Percentiles rank a stretch among this genome's conserved stretches.
These are phyloP conservation scores for Sinelater perroti DNA, from an alignment of 2,888 invertebrate species.

Conservation along the genomic window DNA sequence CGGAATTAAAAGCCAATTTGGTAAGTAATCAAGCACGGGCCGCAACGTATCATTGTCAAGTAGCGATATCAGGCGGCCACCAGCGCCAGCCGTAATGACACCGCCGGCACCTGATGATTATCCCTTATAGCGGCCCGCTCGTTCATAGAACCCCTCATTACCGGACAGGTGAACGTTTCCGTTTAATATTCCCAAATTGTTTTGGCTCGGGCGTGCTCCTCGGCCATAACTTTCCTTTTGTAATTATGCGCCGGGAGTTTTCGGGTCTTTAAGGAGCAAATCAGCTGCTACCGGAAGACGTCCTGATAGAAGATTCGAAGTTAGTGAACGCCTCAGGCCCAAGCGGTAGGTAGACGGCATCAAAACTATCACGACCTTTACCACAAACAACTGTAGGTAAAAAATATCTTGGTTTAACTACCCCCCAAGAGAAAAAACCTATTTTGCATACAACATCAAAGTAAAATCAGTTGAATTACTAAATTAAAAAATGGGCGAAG, in stretches of 20 bases:
- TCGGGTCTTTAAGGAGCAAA: constrained; percentile 26
- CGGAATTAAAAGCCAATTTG: constrained; percentile 38
- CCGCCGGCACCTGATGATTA: constrained; percentile 45
- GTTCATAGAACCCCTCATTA: constrained; percentile 55
- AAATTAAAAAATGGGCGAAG: too few relatives aligned
- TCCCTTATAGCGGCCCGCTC: constrained; percentile 32
- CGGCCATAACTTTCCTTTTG: constrained; percentile 27
- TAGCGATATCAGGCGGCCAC: constrained; percentile 39
- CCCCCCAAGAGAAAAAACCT: too few relatives aligned
- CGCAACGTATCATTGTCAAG: constrained; percentile 47
- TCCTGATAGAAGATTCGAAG: too few relatives aligned
- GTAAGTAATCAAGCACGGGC: constrained; percentile 42
- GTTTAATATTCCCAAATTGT: constrained; percentile 54
- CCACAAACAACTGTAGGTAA: too few relatives aligned
- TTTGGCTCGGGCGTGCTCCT: constrained; percentile 20
- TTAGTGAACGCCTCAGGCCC: too few relatives aligned
- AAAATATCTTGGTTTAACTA: too few relatives aligned
- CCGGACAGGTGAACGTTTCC: constrained; percentile 51
- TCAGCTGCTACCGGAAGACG: too few relatives aligned
- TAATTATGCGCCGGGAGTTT: constrained; percentile 28
- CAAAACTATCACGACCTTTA: too few relatives aligned
- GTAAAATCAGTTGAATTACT: too few relatives aligned
- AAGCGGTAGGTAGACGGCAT: too few relatives aligned
- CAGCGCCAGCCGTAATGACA: constrained; percentile 46
- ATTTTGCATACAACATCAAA: too few relatives aligned